Evolutionary conservation across 2,888 invertebrate genomes (phyloP), one percentile per base, ranked within the genome.

Genomic region (Caenorhabditis sulstoni): DNA sequence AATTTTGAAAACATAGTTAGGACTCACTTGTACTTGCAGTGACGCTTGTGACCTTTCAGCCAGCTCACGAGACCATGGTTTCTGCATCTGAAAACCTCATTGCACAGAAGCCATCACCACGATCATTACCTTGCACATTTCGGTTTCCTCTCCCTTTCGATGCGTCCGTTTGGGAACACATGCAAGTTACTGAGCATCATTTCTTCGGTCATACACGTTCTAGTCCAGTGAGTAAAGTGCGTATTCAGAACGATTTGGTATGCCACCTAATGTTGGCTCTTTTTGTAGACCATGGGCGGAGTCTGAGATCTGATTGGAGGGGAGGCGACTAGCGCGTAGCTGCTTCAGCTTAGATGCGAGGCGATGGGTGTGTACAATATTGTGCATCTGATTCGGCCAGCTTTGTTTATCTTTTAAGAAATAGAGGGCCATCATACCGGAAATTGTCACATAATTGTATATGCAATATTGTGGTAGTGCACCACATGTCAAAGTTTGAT

Each of bases 11-110:
- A n/a, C n/a, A 8, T 49, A 37, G 47, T 62, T 12, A 23, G 29
- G 1, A 73, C 83, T 84, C 18, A 89, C 89, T 88, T 89, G 97
- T 96, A 98, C 77, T 96, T 93, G 91, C 97, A 98, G 92, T 97
- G 97, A 14, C 97, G 93, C 92, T 93, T 92, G 85, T 91, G 91
- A 44, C 96, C 92, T 92, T 97, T 97, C 65, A 96, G 93, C 45
- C 95, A 95, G 39, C 96, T 96, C 78, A 97, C 97, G 84, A 97
- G 96, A 86, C 97, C 97, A 93, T 98, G 97, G 92, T 98, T 97
- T 78, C 97, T 93, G 91, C 97, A 98, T 79, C 87, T 81, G 62
- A 11, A 68, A 79, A 49, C 29, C 1, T 9, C 37, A 50, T 9
- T 20, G 22, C 20, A 41, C 50, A 59, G 23, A 14, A 23, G 44